Base-by-base conservation (phyloP, 2,888 invertebrate species). In the Archips crataeganus region DNA sequence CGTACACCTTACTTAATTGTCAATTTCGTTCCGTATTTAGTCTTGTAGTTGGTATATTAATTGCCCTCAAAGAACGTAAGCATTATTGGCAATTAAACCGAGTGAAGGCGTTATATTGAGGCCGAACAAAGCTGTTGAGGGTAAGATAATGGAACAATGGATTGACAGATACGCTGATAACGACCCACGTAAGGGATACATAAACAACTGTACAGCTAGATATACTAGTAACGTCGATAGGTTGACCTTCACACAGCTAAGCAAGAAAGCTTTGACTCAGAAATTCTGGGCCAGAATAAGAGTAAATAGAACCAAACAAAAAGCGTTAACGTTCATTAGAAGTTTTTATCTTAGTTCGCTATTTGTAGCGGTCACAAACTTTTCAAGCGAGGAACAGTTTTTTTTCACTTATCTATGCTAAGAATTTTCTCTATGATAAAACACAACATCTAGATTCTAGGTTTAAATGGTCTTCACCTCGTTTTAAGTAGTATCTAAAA, bases 121-220 rank as follows among this genome's bases (percentile, higher is more conserved):
- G n/a, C n/a, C 49, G 2, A 23, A 45, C 45, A 15, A 42, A 32
- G 32, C 45, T 9, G 32, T 32, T 11, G 36, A 60, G 60, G 36
- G 36, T 47, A 32, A 47, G 47, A 34, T 63, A 63, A 47, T 13
- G 9, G 47, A 60, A 60, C 60, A 36, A 36, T 60, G n/a, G 60
- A 60, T 60, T 36, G 60, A 60, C n/a, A 60, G 60, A 60, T 36
- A 60, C 60, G 36, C 36, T 60, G 60, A 60, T 60, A 60, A 60
- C 60, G 2, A 3, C 36, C 10, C 57, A 54, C 54, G 23, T 23
- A 15, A 54, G 15, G 23, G 54, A 54, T 13, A 23, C 23, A 23
- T 23, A 49, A 13, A 49, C 49, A 49, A 49, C 49, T 49, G 6
- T 39, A 49, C 49, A 49, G n/a, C 6, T n/a, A n/a, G n/a, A 49